Base-by-base conservation (phyloP, 2,888 invertebrate genomes). In the Sinodicranocentrus sp. region DNA sequence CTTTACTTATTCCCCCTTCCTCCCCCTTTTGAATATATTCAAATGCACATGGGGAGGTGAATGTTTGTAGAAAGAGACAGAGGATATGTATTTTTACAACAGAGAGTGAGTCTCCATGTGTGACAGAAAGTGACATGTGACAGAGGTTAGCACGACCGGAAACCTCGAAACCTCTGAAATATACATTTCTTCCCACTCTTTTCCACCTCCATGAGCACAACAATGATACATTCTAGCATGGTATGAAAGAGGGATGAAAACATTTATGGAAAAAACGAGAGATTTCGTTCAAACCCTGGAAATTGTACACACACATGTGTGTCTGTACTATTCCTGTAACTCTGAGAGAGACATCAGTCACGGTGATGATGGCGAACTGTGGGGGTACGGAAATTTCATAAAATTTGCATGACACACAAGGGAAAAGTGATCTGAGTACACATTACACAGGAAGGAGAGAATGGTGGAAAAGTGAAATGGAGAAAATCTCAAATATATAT, bases 321-420 rank as follows among this genome's bases (percentile, higher is more conserved):
- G n/a, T n/a, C n/a, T n/a, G n/a, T n/a, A n/a, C n/a, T n/a, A n/a
- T n/a, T n/a, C n/a, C n/a, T n/a, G n/a, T n/a, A n/a, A n/a, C n/a
- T n/a, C n/a, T n/a, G n/a, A n/a, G n/a, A n/a, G n/a, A n/a, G 57
- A 57, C 57, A 57, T 57, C 57, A 25, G 23, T 57, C 57, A 57
- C 25, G 23, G 59, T 59, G 67, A 43, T 67, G 67, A 44, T 19
- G 39, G 52, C 57, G 76, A 67, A n/a, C 44, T 61, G 59, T 48
- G 70, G 63, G 23, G 63, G 63, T 43, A 52, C 67, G 82, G 75
- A 75, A 82, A 82, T 82, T 82, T 82, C 82, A 75, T 82, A 82
- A 82, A 82, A 82, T 82, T 82, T 75, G 82, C 75, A 82, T 82
- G 82, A 82, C 82, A 82, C 52, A 21, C 19, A 72, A 25, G 59